Evolutionary conservation across 2,888 invertebrate genomes (phyloP).

Genomic region (Coenonympha arcania): DNA sequence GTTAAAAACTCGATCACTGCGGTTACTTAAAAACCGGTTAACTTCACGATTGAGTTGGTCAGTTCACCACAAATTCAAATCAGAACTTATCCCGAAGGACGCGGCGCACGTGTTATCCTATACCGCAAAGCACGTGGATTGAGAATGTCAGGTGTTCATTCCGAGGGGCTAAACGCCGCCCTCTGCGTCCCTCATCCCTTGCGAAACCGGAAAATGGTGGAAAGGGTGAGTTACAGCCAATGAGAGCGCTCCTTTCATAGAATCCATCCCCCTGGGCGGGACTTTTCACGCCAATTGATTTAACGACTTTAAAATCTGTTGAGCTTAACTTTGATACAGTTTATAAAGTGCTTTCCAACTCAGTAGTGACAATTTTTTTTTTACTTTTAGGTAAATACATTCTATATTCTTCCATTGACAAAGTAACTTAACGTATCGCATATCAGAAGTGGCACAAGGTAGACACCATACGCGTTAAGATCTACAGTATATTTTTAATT

Average conservation of each 20-base stretch:
- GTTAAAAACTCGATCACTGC: too few species aligned
- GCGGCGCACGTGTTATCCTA: conserved; percentile 41
- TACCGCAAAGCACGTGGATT: conserved; percentile 49
- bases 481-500: too few species aligned
- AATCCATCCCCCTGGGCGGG: conserved; percentile 47
- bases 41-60: too few species aligned
- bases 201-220: conserved; percentile 35
- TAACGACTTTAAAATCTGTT: conserved; percentile 9
- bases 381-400: too few species aligned
- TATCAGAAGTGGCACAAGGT: too few species aligned
- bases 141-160: conserved; percentile 53
- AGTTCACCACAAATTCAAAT: neutral
- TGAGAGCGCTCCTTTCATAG: conserved; percentile 29
- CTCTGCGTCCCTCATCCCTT: conserved; percentile 37
- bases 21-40: too few species aligned
- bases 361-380: too few species aligned
- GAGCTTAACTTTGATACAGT: neutral
- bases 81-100: conserved; percentile 1
- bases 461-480: too few species aligned
- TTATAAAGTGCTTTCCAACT: too few species aligned
- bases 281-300: conserved; percentile 24
- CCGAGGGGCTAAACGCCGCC: conserved; percentile 46
- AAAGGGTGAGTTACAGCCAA: conserved; percentile 47
- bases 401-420: too few species aligned
- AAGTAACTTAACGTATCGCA: too few species aligned